phyloP scores from a whole-genome alignment of 2,797 vertebrate species.

The Oreonectes daqikongensis region DNA sequence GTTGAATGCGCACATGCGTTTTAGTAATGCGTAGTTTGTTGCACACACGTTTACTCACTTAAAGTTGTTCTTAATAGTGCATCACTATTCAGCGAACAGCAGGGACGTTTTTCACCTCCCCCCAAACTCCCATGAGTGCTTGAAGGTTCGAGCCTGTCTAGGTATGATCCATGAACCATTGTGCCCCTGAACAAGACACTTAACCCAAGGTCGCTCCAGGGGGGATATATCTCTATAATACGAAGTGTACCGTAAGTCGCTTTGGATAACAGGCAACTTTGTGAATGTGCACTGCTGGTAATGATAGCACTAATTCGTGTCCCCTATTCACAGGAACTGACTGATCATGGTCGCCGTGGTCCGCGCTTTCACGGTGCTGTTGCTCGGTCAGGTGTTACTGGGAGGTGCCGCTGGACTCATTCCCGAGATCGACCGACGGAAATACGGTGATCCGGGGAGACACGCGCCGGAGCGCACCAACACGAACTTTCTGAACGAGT shows the following conservation, averaged over 20 bases:
- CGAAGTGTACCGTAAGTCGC: not conserved
- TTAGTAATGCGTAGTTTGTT: not conserved
- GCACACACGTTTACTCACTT: not conserved
- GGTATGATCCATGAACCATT: constrained; percentile 22
- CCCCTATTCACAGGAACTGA: constrained; percentile 82
- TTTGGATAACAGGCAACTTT: not conserved
- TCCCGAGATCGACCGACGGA: constrained; percentile 91
- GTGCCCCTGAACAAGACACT: constrained; percentile 25
- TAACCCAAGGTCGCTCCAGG: constrained; percentile 9
- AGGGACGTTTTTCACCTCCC: not conserved
- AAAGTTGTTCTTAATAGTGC: constrained; percentile 7
- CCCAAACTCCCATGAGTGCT: constrained; percentile 12
- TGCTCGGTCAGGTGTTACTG: constrained; percentile 95
- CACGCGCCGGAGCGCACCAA: constrained; percentile 87
- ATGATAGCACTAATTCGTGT: constrained; percentile 9
- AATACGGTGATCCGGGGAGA: constrained; percentile 83
- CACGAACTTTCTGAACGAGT: constrained; percentile 85
- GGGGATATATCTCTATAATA: not conserved
- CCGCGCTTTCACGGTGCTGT: constrained; percentile 94
- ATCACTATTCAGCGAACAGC: constrained; percentile 4
- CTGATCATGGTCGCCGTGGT: constrained; percentile 98
- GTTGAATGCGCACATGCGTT: constrained; percentile 18
- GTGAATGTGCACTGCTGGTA: not conserved
- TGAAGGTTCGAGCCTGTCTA: not conserved
- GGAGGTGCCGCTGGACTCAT: constrained; percentile 92